A percentile compares a stretch with the other conserved stretches of the same genome.
These are phyloP conservation scores for Maniola jurtina DNA, from an alignment of 1,140 invertebrate genomes.

Conservation along the genomic window DNA sequence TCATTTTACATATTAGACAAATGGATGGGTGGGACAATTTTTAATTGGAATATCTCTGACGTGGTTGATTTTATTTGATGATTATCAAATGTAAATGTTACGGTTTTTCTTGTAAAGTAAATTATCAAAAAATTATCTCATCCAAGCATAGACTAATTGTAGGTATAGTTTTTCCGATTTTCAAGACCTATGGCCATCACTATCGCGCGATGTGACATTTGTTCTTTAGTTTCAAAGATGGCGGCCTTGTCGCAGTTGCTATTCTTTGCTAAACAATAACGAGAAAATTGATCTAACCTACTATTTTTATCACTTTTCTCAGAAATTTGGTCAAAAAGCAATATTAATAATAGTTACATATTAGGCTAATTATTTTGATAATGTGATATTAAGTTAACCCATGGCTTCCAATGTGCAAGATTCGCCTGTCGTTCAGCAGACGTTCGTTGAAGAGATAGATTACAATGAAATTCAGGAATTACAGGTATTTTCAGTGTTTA, in stretches of 20 bases:
- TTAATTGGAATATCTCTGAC: no score
- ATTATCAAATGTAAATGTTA: no score
- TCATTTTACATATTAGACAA: no score
- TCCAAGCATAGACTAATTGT: neutral
- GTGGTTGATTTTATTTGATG: no score
- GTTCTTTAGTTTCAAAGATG: conserved; percentile 74
- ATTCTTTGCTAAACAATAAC: conserved; percentile 75
- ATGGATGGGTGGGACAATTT: no score
- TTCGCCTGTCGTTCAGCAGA: conserved; percentile 69
- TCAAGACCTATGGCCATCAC: neutral
- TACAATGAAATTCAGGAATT: conserved; percentile 77
- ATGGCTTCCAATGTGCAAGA: conserved; percentile 77
- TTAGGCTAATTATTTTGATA: conserved; percentile 64
- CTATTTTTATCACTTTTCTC: conserved; percentile 60
- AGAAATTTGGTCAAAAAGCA: conserved; percentile 47
- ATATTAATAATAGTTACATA: conserved; percentile 40
- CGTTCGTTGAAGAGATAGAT: conserved; percentile 78
- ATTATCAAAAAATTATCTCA: no score
- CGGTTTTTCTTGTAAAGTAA: neutral
- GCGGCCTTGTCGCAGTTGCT: conserved; percentile 77
- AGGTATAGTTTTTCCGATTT: neutral
- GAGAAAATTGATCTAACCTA: conserved; percentile 65
- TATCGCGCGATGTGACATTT: conserved; percentile 46
- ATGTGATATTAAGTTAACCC: conserved; percentile 74
- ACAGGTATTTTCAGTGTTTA: conserved; percentile 57